Conservation (phyloP, 1,140 invertebrate genomes). For the Lanistes nyassanus region DNA sequence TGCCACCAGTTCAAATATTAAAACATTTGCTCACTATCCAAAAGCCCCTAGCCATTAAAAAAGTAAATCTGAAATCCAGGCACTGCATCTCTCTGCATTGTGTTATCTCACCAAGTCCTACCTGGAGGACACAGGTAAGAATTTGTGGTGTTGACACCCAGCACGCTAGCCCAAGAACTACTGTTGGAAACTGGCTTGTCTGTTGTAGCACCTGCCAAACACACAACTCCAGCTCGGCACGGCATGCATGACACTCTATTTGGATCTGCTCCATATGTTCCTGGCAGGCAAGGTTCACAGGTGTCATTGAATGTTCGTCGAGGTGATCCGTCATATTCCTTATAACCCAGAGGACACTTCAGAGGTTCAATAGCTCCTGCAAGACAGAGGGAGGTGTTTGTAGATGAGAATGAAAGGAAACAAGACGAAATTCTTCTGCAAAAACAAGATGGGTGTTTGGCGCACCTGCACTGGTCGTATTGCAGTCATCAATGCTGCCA, state of each 20-base stretch:
- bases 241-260: constrained; percentile 49
- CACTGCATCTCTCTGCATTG: not conserved
- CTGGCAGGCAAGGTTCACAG: constrained; percentile 58
- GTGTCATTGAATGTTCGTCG: constrained; percentile 56
- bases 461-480: constrained; percentile 55
- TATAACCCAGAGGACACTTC: constrained; percentile 61
- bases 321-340: constrained; percentile 53
- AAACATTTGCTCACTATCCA: no score
- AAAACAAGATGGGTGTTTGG: constrained; percentile 1
- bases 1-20: no score
- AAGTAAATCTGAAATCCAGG: not conserved
- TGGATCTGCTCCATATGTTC: constrained; percentile 53
- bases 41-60: not conserved
- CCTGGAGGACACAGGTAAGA: constrained; percentile 60
- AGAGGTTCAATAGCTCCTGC: constrained; percentile 60
- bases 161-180: constrained; percentile 40
- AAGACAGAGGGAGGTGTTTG: not conserved
- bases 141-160: constrained; percentile 53
- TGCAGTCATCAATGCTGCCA: constrained; percentile 49
- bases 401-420: not conserved
- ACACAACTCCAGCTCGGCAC: constrained; percentile 62
- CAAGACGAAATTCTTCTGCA: not conserved
- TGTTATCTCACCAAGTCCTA: constrained; percentile 22
- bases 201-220: constrained; percentile 50
- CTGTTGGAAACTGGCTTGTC: constrained; percentile 56